Evolutionary conservation across 2,113 vertebrate genomes (phyloP).

Genomic region (Physeter macrocephalus): DNA sequence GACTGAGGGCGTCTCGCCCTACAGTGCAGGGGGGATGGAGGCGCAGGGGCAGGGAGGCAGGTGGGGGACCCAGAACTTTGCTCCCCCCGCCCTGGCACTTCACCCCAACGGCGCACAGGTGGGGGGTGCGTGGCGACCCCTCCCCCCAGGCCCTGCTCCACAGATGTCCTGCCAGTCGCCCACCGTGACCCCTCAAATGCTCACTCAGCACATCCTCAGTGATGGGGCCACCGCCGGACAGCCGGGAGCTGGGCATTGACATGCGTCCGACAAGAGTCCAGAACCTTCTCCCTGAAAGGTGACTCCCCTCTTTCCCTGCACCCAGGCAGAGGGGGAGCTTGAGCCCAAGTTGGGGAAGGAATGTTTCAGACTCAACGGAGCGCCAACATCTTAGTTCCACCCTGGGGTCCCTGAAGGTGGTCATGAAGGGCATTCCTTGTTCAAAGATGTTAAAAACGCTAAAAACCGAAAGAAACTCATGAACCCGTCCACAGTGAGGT

Average conservation of each 20-base stretch:
- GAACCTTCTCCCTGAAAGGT: neutral
- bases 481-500: neutral
- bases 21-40: accelerated
- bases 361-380: neutral
- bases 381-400: accelerated
- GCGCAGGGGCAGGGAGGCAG: accelerated
- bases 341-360: accelerated
- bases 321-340: accelerated
- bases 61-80: neutral
- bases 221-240: neutral
- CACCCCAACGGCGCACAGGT: neutral
- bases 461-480: neutral
- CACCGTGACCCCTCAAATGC: neutral
- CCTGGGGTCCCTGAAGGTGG: neutral
- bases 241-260: neutral
- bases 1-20: neutral
- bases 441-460: neutral
- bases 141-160: neutral
- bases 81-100: accelerated
- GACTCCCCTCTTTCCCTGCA: neutral
- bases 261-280: neutral
- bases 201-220: accelerated
- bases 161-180: neutral
- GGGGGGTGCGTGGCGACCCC: neutral
- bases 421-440: neutral